These are phyloP conservation scores for Sialia sialis DNA, from an alignment of 2,113 vertebrate species.

Conservation along the genomic window DNA sequence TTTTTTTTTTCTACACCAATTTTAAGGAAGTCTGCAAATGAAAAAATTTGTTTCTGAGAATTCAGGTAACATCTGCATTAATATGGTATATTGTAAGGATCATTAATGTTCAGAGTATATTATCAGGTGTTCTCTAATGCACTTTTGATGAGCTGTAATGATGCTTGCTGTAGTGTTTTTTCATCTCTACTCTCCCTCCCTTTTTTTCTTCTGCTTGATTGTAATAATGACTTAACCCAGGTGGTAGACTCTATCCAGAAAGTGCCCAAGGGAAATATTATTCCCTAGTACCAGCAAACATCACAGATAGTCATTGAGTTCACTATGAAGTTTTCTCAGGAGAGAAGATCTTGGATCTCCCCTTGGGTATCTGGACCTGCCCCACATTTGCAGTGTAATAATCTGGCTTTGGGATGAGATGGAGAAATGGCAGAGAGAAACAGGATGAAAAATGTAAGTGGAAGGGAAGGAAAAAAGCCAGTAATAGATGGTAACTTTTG, in stretches of 20 bases:
- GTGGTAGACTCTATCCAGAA: conserved; percentile 67
- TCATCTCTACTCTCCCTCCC: neutral
- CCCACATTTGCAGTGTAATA: conserved; percentile 5
- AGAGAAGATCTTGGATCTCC: conserved; percentile 13
- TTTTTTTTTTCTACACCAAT: neutral
- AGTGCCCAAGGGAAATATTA: conserved; percentile 68
- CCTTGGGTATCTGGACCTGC: conserved; percentile 54
- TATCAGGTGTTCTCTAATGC: conserved; percentile 73
- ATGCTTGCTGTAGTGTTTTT: conserved; percentile 66
- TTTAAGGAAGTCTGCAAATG: conserved; percentile 7
- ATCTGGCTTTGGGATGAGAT: neutral
- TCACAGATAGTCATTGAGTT: conserved; percentile 60
- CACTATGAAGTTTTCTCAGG: conserved; percentile 11
- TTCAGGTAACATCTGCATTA: conserved; percentile 62
- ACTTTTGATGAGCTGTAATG: conserved; percentile 72
- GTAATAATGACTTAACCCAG: conserved; percentile 75
- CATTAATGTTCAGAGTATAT: conserved; percentile 67
- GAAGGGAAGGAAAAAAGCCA: neutral
- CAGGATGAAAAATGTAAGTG: neutral
- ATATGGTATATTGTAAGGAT: conserved; percentile 57
- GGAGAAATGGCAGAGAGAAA: neutral
- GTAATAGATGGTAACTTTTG: neutral
- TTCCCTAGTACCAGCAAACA: conserved; percentile 70
- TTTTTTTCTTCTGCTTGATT: conserved; percentile 40
- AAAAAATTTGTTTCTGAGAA: conserved; percentile 30